phyloP scores from a whole-genome alignment of 2,113 vertebrate genomes.

The Loxodonta africana region DNA sequence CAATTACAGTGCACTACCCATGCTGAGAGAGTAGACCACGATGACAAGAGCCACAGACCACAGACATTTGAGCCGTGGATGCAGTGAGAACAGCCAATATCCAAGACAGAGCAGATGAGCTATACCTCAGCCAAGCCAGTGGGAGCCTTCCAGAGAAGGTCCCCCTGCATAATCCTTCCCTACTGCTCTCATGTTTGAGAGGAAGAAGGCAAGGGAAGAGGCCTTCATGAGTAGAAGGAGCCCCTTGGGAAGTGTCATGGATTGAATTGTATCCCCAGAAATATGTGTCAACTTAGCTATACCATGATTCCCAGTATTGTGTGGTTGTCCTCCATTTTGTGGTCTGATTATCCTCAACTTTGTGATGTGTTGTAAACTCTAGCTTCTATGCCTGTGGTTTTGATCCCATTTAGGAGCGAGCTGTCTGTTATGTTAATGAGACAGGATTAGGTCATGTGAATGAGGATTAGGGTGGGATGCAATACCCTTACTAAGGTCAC shows the following conservation, averaged over 20 bases:
- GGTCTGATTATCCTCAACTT: too few species aligned
- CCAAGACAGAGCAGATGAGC: not conserved
- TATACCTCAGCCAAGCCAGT: not conserved
- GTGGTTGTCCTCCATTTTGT: too few species aligned
- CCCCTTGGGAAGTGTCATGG: not conserved
- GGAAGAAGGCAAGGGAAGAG: not conserved
- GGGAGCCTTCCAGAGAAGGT: not conserved
- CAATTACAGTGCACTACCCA: not conserved
- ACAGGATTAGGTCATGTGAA: too few species aligned
- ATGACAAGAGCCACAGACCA: not conserved
- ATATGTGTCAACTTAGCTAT: too few species aligned
- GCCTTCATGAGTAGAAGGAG: not conserved
- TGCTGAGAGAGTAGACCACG: not conserved
- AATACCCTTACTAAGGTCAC: too few species aligned
- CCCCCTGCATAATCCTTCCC: not conserved
- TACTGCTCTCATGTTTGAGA: not conserved
- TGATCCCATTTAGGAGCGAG: too few species aligned
- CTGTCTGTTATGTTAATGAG: too few species aligned
- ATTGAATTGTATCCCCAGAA: too few species aligned
- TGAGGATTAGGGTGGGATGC: too few species aligned
- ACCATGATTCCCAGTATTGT: too few species aligned
- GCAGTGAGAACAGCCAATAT: not conserved
- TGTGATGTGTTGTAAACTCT: too few species aligned
- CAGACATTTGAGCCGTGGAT: not conserved
- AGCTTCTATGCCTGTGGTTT: too few species aligned